phyloP scores from a whole-genome alignment of 2,888 invertebrate species.

The Lomographa bimaculata region DNA sequence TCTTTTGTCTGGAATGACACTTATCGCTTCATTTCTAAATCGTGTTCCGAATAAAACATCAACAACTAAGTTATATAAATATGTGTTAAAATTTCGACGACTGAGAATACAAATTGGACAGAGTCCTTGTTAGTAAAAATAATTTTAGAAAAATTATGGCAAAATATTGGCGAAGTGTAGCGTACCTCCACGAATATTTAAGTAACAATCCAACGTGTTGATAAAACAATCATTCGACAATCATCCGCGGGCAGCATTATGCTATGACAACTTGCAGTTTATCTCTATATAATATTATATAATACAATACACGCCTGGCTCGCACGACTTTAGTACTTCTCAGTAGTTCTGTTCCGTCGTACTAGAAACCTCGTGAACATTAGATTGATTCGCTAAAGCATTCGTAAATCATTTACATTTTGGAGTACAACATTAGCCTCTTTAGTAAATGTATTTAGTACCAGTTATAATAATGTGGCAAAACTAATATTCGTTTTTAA shows the following conservation, averaged over 20 bases:
- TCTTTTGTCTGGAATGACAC: conserved; percentile 83
- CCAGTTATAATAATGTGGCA: too few species aligned
- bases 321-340: too few species aligned
- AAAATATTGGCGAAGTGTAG: conserved; percentile 78
- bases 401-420: too few species aligned
- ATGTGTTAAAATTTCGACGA: conserved; percentile 60
- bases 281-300: too few species aligned
- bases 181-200: conserved; percentile 64
- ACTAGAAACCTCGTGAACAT: too few species aligned
- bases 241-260: conserved; percentile 49
- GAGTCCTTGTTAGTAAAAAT: conserved; percentile 62
- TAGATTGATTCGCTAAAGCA: too few species aligned
- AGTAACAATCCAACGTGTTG: conserved; percentile 52
- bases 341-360: too few species aligned
- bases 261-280: conserved; percentile 47
- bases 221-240: conserved; percentile 54
- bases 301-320: too few species aligned
- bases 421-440: too few species aligned
- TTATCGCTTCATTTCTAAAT: conserved; percentile 52
- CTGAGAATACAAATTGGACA: conserved; percentile 52
- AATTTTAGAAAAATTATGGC: conserved; percentile 67
- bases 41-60: conserved; percentile 49
- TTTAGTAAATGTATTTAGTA: too few species aligned
- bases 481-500: too few species aligned
- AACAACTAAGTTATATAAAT: conserved; percentile 55